These are phyloP conservation scores for Nothoprocta pentlandii DNA, from an alignment of 2,113 vertebrate genomes.

Conservation along the genomic window DNA sequence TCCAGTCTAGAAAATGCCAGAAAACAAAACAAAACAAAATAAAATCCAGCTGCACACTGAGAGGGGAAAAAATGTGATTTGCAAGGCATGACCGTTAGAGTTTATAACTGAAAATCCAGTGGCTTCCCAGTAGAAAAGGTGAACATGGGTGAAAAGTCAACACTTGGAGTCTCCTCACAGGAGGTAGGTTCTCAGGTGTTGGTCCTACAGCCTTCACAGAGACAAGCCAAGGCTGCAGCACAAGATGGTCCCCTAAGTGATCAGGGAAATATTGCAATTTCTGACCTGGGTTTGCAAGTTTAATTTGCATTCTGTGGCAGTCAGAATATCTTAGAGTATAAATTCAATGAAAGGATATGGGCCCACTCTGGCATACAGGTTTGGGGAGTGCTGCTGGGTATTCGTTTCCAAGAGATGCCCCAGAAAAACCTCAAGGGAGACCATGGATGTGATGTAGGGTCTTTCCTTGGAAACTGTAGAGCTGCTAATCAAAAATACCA, in stretches of 20 bases:
- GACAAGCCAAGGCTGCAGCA: neutral
- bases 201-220: neutral
- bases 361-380: neutral
- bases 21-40: neutral
- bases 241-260: rapidly evolving
- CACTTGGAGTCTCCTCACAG: neutral
- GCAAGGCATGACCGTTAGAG: neutral
- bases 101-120: neutral
- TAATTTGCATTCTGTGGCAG: neutral
- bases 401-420: neutral
- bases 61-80: neutral
- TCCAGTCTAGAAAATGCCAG: neutral
- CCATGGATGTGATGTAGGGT: neutral
- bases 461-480: neutral
- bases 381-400: neutral
- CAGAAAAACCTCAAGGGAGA: neutral
- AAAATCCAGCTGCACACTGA: no score
- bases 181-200: neutral
- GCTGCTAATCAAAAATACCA: neutral
- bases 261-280: neutral
- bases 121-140: neutral
- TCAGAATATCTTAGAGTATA: neutral
- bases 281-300: neutral
- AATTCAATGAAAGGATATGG: neutral
- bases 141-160: neutral